Percentiles rank a stretch among this genome's conserved stretches.
Conservation (phyloP, 2,888 invertebrate genomes). For the Sycophila texana region DNA sequence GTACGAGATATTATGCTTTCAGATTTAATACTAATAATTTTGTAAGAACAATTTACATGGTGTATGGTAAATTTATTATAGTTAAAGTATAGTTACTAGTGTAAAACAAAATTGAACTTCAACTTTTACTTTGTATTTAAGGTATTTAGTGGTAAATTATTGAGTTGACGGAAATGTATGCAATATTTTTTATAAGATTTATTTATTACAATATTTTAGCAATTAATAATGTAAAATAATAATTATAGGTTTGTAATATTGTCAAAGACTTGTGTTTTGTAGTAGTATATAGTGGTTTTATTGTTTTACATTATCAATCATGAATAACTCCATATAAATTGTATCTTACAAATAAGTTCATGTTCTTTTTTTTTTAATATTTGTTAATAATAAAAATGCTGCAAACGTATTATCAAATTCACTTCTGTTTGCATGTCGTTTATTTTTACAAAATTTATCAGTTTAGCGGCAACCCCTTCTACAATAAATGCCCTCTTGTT, state of each 20-base stretch:
- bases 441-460: not conserved
- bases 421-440: conserved; percentile 5
- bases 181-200: not conserved
- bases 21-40: no score
- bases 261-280: not conserved
- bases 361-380: not conserved
- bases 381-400: conserved; percentile 11
- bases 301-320: conserved; percentile 36
- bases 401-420: no score
- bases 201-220: conserved; percentile 2
- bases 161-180: no score
- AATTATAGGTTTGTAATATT: not conserved
- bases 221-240: conserved; percentile 47
- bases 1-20: no score
- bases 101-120: no score
- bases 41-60: no score
- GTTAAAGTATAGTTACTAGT: no score
- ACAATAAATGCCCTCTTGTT: not conserved
- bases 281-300: conserved; percentile 26
- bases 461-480: not conserved
- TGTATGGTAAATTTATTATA: no score
- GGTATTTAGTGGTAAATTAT: no score
- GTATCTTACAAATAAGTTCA: not conserved
- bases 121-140: no score
- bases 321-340: conserved; percentile 21